phyloP scores from a whole-genome alignment of 2,888 invertebrate genomes.

The Notodonta ziczac region DNA sequence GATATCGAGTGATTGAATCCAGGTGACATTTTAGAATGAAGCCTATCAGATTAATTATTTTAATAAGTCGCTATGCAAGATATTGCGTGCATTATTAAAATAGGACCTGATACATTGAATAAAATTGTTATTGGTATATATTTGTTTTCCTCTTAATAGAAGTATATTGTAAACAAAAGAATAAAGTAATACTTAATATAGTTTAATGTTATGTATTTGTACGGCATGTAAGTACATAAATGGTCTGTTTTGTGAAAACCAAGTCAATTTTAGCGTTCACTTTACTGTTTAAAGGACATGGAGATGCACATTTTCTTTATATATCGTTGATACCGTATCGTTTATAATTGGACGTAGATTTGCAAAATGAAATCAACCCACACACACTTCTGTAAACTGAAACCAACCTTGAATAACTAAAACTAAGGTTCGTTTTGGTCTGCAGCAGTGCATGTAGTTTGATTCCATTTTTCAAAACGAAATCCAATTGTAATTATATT shows the following conservation, averaged over 20 bases:
- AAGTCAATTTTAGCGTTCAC: conserved; percentile 67
- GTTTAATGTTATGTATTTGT: conserved; percentile 20
- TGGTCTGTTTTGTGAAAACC: conserved; percentile 45
- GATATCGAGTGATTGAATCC: conserved; percentile 7
- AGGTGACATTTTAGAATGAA: conserved; percentile 15
- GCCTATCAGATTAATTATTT: too few relatives aligned
- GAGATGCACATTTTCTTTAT: conserved; percentile 40
- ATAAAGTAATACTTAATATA: conserved; percentile 7
- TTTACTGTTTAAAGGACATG: conserved; percentile 39
- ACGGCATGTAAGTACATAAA: conserved; percentile 28
- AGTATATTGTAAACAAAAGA: conserved; percentile 14
- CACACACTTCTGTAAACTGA: too few relatives aligned
- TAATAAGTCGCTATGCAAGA: too few relatives aligned
- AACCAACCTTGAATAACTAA: too few relatives aligned
- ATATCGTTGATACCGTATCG: conserved; percentile 51
- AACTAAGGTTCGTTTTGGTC: too few relatives aligned
- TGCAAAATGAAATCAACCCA: too few relatives aligned
- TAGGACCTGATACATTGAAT: too few relatives aligned
- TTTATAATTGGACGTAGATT: conserved; percentile 31
- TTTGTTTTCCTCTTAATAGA: conserved; percentile 24
- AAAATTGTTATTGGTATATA: not conserved
- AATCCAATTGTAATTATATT: conserved; percentile 46
- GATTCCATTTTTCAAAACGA: too few relatives aligned
- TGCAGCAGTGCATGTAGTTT: too few relatives aligned
- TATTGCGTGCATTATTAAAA: too few relatives aligned